Percentiles rank a stretch among this genome's conserved stretches.
Evolutionary conservation across 2,113 vertebrate genomes (phyloP).

Genomic region (Bufo gargarizans): DNA sequence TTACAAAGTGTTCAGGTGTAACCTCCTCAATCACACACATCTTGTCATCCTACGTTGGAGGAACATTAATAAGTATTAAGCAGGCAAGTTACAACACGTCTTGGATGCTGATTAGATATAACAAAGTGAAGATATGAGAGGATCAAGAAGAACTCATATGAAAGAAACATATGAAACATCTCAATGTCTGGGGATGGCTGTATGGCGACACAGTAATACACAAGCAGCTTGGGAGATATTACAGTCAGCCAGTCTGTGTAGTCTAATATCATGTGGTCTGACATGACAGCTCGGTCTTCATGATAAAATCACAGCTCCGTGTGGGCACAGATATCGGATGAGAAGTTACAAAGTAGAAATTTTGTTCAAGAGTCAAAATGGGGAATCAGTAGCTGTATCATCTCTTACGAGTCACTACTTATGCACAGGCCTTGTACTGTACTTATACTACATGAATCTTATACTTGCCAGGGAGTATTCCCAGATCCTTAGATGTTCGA

Average conservation of each 20-base stretch:
- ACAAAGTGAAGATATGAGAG: slow-evolving; percentile 24
- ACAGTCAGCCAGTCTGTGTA: neutral
- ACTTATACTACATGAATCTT: neutral
- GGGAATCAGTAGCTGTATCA: neutral
- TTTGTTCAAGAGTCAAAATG: neutral
- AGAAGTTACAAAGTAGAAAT: slow-evolving; percentile 12
- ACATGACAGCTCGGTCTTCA: neutral
- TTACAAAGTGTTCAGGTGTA: slow-evolving; percentile 11
- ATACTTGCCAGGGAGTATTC: neutral
- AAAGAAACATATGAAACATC: neutral
- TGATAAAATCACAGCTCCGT: slow-evolving; percentile 15
- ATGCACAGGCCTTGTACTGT: neutral
- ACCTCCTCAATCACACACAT: slow-evolving; percentile 20
- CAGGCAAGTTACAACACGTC: slow-evolving; percentile 6
- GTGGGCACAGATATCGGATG: slow-evolving; percentile 4
- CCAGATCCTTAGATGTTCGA: too few relatives aligned
- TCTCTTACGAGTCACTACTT: neutral
- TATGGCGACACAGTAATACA: neutral
- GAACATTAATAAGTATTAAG: slow-evolving; percentile 27
- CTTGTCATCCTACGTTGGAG: slow-evolving; percentile 39
- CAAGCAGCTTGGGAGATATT: neutral
- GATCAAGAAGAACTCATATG: neutral
- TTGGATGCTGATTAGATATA: slow-evolving; percentile 23
- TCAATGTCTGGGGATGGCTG: neutral
- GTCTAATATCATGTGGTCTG: neutral